These are phyloP conservation scores for Metridium senile DNA, from an alignment of 92 coral and sea anemone genomes.

Conservation along the genomic window DNA sequence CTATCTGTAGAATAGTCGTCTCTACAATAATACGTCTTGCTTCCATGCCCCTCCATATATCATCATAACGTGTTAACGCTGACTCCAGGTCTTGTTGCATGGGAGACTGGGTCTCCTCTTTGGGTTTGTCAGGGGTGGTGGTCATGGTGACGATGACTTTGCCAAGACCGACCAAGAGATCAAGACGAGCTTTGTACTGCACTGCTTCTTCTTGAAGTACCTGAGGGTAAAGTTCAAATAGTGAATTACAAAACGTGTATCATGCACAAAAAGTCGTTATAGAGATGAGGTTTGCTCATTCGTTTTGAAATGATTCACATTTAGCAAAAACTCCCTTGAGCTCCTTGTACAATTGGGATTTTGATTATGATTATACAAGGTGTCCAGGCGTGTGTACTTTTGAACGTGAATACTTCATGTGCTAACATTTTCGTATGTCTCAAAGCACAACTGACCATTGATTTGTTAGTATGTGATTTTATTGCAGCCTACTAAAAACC, in stretches of 20 bases:
- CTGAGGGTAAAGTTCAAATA: conserved; percentile 33
- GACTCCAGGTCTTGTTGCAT: conserved; percentile 84
- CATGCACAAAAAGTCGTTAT: background rate
- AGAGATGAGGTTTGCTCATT: too few species aligned
- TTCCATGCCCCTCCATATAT: conserved; percentile 91
- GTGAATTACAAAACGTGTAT: background rate
- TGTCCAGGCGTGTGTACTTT: too few species aligned
- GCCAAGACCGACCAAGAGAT: conserved; percentile 89
- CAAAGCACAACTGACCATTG: too few species aligned
- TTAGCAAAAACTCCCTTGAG: too few species aligned
- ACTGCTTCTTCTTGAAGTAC: conserved; percentile 90
- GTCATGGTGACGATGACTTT: conserved; percentile 93
- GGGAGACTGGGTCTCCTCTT: conserved; percentile 64
- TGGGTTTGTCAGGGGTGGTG: conserved; percentile 65
- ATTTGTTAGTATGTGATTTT: too few species aligned
- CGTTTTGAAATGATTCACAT: too few species aligned
- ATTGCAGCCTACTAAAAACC: too few species aligned
- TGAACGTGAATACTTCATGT: too few species aligned
- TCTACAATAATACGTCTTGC: conserved; percentile 85
- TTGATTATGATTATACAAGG: too few species aligned
- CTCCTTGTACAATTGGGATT: too few species aligned
- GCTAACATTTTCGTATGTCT: too few species aligned
- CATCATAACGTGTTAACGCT: conserved; percentile 90
- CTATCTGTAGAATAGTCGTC: conserved; percentile 85
- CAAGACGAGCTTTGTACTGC: conserved; percentile 95